Base-by-base conservation (phyloP, 1,140 invertebrate species). In the Pseudomyrmex cubaensis region DNA sequence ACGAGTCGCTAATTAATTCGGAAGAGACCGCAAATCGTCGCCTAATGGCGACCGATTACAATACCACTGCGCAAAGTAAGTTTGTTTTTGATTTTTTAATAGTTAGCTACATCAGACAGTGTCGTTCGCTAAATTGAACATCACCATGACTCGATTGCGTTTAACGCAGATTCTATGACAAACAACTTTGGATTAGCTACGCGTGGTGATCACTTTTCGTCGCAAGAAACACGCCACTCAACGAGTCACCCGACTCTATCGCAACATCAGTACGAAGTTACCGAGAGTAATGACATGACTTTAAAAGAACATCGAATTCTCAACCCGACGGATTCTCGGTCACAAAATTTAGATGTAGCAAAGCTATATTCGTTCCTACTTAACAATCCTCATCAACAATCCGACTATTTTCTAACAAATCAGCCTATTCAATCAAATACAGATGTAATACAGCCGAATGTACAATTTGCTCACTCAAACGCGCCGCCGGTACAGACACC, bases 401-500 rank as follows among this genome's bases (percentile, higher is more conserved):
- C 86, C 1, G 92, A 92, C 63, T 92, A 92, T 4, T 59, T 92
- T 1, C 92, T 83, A 44, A 7, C 87, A 25, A 92, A 85, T 74
- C 88, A 91, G 25, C 90, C 86, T 10, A 62, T 86, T 8, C 61
- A 64, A 1, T 88, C 85, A 7, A 90, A 89, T 22, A 83, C 83
- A 12, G 91, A 89, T 8, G 46, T 89, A 0, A 83, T 89, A 17
- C 84, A 69, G 0, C 85, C 89, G 0, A 92, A 90, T 25, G 5
- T 91, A 35, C 90, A 90, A 50, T 87, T 92, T 9, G 91, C 85
- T 4, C 92, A 93, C 12, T 66, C 84, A 3, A 89, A 86, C 9
- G 9, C 83, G 46, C 90, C 92, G 8, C 90, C 92, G 4, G 90
- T 93, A 89, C 92, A 93, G 63, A 92, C 93, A 10, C 93, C 93